These are phyloP conservation scores for Sphaerophoria taeniata DNA, from an alignment of 2,888 invertebrate genomes.

Conservation along the genomic window DNA sequence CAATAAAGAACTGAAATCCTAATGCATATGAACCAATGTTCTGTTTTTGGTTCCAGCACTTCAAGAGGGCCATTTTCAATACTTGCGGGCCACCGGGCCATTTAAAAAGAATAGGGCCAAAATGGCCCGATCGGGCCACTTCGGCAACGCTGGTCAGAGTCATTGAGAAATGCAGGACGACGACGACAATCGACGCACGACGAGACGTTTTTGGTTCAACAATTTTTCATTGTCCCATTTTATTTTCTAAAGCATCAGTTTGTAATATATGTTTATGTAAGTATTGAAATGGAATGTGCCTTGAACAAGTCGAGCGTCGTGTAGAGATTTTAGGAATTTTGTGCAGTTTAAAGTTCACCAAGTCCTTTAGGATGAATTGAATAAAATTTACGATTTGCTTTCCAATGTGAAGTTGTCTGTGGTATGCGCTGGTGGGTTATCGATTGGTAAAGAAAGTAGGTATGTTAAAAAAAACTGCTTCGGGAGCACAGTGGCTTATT, in stretches of 20 bases:
- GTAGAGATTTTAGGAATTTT: constrained; percentile 1
- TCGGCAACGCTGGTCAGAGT: too few species aligned
- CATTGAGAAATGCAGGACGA: neutral
- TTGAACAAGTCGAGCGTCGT: neutral
- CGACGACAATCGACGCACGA: constrained; percentile 2
- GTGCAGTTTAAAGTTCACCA: neutral
- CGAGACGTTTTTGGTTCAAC: neutral
- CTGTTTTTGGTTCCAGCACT: too few species aligned
- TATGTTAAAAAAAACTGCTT: too few species aligned
- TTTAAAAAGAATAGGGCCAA: too few species aligned
- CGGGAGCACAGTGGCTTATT: too few species aligned
- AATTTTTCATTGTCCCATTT: constrained; percentile 2
- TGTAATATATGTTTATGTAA: neutral
- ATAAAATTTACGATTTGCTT: neutral
- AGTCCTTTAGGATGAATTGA: neutral
- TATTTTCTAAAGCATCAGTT: neutral
- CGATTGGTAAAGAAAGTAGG: neutral
- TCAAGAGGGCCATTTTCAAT: too few species aligned
- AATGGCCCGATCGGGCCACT: too few species aligned
- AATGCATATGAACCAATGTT: too few species aligned
- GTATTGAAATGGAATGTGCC: neutral
- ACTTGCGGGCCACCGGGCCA: too few species aligned
- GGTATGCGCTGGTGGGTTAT: neutral
- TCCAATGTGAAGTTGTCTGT: neutral
- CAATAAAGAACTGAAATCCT: too few species aligned